Percentiles rank a stretch among this genome's conserved stretches.
Evolutionary conservation across 2,888 invertebrate genomes (phyloP).

Genomic region (Rhynchonema sp.): DNA sequence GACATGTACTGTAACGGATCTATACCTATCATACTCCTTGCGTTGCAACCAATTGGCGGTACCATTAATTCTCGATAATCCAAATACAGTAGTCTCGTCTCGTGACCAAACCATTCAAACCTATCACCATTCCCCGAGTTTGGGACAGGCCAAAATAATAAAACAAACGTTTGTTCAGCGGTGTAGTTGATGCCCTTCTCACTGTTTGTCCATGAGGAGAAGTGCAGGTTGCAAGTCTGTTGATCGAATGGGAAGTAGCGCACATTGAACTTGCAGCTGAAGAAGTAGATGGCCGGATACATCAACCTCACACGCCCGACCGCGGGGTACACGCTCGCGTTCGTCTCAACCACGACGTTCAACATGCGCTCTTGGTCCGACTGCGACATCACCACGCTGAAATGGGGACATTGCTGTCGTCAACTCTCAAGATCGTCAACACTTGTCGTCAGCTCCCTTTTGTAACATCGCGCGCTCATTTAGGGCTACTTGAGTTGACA

Average conservation of each 20-base stretch:
- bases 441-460: too few relatives aligned
- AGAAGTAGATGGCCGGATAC: background rate
- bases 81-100: too few relatives aligned
- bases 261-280: conserved; percentile 33
- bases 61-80: too few relatives aligned
- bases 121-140: too few relatives aligned
- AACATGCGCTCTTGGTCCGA: background rate
- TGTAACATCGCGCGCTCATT: too few relatives aligned
- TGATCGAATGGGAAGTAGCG: conserved; percentile 59
- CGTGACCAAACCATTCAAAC: too few relatives aligned
- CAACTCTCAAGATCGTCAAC: too few relatives aligned
- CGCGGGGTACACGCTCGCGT: background rate
- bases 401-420: background rate
- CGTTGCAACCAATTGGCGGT: too few relatives aligned
- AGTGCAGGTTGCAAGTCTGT: conserved; percentile 56
- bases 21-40: too few relatives aligned
- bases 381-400: background rate
- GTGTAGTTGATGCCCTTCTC: conserved; percentile 28
- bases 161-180: background rate
- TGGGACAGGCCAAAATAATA: too few relatives aligned
- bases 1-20: too few relatives aligned
- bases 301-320: background rate
- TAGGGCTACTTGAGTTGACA: too few relatives aligned
- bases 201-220: conserved; percentile 66
- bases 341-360: background rate